Percentiles rank a stretch among this genome's conserved stretches.
Conservation (phyloP, 2,888 invertebrate genomes). For the Lottia scabra region DNA sequence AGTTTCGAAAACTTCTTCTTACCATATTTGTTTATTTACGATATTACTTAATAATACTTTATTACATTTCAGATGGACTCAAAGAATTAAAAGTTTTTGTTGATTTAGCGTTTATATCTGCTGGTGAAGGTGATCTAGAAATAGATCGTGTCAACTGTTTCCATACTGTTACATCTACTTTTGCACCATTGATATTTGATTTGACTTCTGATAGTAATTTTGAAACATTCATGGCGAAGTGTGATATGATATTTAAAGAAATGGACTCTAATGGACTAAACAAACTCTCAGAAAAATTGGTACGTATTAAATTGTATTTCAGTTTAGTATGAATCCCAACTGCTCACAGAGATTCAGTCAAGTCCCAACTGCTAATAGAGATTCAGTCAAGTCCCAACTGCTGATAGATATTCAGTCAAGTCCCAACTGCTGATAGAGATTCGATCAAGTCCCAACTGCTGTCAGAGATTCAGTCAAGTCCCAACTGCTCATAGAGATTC, state of each 20-base stretch:
- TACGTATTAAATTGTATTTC: constrained; percentile 21
- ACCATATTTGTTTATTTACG: too few relatives aligned
- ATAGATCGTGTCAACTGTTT: constrained; percentile 57
- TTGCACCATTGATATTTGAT: constrained; percentile 63
- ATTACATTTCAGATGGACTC: constrained; percentile 34
- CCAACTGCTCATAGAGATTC: too few relatives aligned
- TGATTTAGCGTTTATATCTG: constrained; percentile 57
- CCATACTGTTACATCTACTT: constrained; percentile 60
- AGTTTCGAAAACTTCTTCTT: too few relatives aligned
- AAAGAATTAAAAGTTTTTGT: constrained; percentile 55
- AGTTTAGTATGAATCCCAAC: too few relatives aligned
- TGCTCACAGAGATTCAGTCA: too few relatives aligned
- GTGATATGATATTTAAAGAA: constrained; percentile 52
- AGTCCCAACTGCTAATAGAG: too few relatives aligned
- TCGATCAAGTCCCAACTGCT: too few relatives aligned
- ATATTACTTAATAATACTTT: too few relatives aligned
- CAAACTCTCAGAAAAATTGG: constrained; percentile 56
- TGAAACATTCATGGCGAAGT: constrained; percentile 45
- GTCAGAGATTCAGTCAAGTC: too few relatives aligned
- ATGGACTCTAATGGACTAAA: constrained; percentile 39
- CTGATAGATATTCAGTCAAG: too few relatives aligned
- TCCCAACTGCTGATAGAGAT: too few relatives aligned
- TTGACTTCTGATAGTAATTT: constrained; percentile 40
- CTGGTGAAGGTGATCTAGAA: constrained; percentile 56
- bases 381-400: too few relatives aligned